These are phyloP conservation scores for Lerema accius DNA, from an alignment of 1,140 invertebrate genomes.

Conservation along the genomic window DNA sequence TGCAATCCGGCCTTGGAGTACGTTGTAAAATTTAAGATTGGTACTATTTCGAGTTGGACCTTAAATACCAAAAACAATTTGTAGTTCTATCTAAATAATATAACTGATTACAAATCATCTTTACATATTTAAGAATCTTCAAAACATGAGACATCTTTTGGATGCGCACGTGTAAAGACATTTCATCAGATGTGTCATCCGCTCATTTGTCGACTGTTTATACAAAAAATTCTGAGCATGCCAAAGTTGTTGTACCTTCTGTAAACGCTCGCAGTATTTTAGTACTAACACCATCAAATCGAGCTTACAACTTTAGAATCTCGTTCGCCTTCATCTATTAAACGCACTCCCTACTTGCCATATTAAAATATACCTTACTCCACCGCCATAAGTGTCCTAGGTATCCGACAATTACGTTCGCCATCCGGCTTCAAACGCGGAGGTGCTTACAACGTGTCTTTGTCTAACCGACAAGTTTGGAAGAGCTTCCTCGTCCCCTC, in stretches of 20 bases:
- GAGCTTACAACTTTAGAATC: constrained; percentile 56
- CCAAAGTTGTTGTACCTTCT: background rate
- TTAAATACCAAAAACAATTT: no score
- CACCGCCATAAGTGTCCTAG: constrained; percentile 34
- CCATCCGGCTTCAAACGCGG: constrained; percentile 53
- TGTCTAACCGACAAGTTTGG: constrained; percentile 48
- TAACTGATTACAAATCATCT: no score
- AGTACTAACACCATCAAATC: constrained; percentile 53
- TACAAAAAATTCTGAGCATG: background rate
- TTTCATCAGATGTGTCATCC: background rate
- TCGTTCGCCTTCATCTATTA: constrained; percentile 55
- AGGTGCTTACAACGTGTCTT: constrained; percentile 59
- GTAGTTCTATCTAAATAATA: no score
- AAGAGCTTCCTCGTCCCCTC: constrained; percentile 45
- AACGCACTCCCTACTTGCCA: constrained; percentile 27
- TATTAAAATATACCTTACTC: constrained; percentile 45
- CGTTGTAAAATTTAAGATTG: no score
- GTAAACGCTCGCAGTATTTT: constrained; percentile 12
- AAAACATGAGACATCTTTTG: no score
- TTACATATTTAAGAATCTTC: no score
- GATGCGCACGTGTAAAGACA: no score
- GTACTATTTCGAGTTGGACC: no score
- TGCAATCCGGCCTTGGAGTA: no score
- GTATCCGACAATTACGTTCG: constrained; percentile 41
- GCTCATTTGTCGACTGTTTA: background rate